phyloP scores from a whole-genome alignment of 2,797 vertebrate species.

The Macrochelys suwanniensis region DNA sequence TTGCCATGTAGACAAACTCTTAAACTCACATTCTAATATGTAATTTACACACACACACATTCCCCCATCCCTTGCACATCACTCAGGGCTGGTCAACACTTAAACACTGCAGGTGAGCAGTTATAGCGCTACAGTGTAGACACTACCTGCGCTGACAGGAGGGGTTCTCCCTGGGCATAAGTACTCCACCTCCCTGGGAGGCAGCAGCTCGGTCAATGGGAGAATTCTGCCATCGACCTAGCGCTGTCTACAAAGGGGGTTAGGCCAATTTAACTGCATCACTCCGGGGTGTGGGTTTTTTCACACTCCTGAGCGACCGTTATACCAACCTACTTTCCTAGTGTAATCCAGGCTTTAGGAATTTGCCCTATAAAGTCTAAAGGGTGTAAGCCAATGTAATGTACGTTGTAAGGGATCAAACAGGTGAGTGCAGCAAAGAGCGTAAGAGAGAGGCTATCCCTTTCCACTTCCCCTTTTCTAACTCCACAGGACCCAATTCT shows the following conservation, averaged over 20 bases:
- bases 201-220: neutral
- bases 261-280: neutral
- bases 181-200: neutral
- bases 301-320: neutral
- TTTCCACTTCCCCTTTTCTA: neutral
- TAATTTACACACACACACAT: neutral
- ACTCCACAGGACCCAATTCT: neutral
- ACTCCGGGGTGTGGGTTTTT: neutral
- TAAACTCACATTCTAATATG: neutral
- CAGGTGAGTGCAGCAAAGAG: neutral
- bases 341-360: neutral
- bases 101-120: neutral
- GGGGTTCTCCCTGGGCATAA: neutral
- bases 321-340: neutral
- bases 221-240: neutral
- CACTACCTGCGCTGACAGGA: neutral
- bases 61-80: too few species aligned
- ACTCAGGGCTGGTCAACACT: neutral
- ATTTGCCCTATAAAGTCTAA: neutral
- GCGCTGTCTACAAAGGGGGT: too few species aligned
- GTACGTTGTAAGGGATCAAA: neutral
- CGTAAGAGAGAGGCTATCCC: neutral
- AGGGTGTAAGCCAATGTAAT: neutral
- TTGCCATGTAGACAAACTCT: neutral
- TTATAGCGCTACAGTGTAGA: neutral